Conservation (phyloP, 2,113 vertebrate species). For the Neodontobutis hainanensis region DNA sequence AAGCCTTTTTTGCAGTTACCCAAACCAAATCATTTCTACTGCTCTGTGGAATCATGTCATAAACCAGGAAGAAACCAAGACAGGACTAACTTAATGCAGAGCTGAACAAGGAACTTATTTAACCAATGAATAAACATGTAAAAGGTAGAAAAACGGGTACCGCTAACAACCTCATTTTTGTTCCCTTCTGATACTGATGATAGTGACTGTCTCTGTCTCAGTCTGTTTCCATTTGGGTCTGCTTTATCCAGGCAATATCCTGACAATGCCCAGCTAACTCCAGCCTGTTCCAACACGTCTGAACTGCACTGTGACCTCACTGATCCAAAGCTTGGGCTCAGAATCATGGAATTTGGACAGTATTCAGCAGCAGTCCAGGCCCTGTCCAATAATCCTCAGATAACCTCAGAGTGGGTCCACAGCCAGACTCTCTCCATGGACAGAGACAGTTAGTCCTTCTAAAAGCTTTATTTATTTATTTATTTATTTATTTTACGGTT, state of each 20-base stretch:
- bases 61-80: too few species aligned
- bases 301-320: neutral
- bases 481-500: neutral
- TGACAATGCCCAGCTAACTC: neutral
- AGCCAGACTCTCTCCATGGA: neutral
- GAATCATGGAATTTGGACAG: neutral
- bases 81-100: too few species aligned
- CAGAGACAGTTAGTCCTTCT: neutral
- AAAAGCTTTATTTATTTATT: too few species aligned
- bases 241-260: neutral
- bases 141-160: neutral
- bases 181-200: too few species aligned
- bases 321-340: neutral
- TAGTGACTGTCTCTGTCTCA: too few species aligned
- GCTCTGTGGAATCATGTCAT: too few species aligned
- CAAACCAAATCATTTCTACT: too few species aligned
- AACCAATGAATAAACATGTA: neutral
- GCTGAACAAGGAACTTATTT: too few species aligned
- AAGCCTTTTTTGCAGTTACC: too few species aligned
- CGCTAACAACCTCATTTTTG: too few species aligned
- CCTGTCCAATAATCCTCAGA: neutral
- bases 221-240: neutral
- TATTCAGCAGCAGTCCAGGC: neutral
- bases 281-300: neutral
- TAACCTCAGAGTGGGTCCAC: neutral